Base-by-base conservation (phyloP, 2,888 invertebrate genomes). In the Eudasyphora cyanicolor region DNA sequence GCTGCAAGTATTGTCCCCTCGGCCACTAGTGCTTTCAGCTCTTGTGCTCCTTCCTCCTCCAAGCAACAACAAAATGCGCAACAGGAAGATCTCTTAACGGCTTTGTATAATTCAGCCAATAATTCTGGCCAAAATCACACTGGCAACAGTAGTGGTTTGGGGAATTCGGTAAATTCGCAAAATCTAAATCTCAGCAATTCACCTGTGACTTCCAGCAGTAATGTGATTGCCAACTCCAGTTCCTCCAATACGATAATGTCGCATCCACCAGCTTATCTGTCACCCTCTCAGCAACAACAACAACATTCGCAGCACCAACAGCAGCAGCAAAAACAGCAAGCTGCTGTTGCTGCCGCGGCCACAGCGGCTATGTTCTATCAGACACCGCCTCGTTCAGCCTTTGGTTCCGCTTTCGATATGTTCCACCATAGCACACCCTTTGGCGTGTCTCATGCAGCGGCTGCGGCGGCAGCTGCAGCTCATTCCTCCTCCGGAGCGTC, bases 351-450 rank as follows among this genome's bases (percentile, higher is more conserved):
- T 76, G 90, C 90, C 70, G 90, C 90, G 27, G 89, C 91, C 79
- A 89, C 91, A 70, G 89, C 89, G 21, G 88, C 88, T 81, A 91
- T 91, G 89, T 90, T 89, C 87, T 91, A 92, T 88, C 92, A 92
- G 87, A 92, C 92, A 73, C 92, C 92, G 35, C 91, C 92, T 62
- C 89, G 92, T 76, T 80, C 88, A 71, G 89, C 89, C 57, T 91
- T 91, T 82, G 91, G 92, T 38, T 89, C 92, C 86, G 91, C 91
- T 87, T 91, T 91, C 87, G 92, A 92, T 89, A 92, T 92, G 91
- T 92, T 92, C 89, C 92, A 92, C 83, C 92, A 92, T 87, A 92
- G 92, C 86, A 92, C 92, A 54, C 92, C 92, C 80, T 92, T 92
- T 81, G 92, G 91, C 74, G 90, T 91, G 78, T 89, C 90, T 67